Base-by-base conservation (phyloP, 64 coral and sea anemone species). In the Stichodactyla helianthus region DNA sequence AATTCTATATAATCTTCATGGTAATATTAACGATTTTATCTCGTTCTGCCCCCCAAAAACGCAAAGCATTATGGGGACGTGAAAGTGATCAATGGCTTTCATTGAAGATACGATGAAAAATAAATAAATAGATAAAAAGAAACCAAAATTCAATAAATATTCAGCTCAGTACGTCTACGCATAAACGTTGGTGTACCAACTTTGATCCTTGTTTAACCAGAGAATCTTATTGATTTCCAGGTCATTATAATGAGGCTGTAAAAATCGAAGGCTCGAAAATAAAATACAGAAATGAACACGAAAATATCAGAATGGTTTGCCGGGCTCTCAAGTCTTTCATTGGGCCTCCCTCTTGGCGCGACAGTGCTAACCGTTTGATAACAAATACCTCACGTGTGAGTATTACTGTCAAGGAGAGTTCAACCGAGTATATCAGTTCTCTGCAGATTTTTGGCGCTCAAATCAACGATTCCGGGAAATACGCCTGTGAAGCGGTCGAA, bases 291-390 rank as follows among this genome's bases (percentile, higher is more conserved):
- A 51, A 82, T 31, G 68, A 81, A 63, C 19, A 60, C 26, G 59
- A 63, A 50, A 62, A 55, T 18, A 60, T 84, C 53, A 84, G 56
- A 6, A 10, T 84, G 15, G 19, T 11, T 17, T 84, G 83, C 7
- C 51, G 8, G 10, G 83, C n/a, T 13, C 2, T 19, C 4, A 18
- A 12, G 53, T 17, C 53, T 12, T 61, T 26, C 5, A 18, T 35
- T 84, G 14, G 54, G 5, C 83, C 55, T 20, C 83, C 83, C 18
- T 60, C 44, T 44, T 84, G 83, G 83, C 25, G 51, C 19, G 83
- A 84, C 53, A 5, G 15, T 15, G 27, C 17, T 6, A 15, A 60
- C 83, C 44, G 25, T 11, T 5, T 17, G 16, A 25, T 84, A 60
- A 50, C 22, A 0, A 60, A 57, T 22, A 58, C 54, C 6, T 58